phyloP scores from a whole-genome alignment of 92 coral and sea anemone genomes.

The Pocillopora grandis region DNA sequence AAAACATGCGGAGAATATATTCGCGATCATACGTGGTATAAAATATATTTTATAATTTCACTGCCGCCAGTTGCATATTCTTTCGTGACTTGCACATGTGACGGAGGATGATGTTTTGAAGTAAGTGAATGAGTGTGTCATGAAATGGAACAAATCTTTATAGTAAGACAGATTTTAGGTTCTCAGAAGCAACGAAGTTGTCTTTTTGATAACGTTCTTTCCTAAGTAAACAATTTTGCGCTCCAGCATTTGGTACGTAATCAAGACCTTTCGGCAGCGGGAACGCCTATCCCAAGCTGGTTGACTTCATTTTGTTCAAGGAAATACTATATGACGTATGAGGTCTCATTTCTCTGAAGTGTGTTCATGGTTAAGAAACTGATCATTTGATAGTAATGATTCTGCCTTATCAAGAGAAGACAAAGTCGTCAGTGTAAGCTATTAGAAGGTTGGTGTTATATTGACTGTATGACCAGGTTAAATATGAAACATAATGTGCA shows the following conservation, averaged over 20 bases:
- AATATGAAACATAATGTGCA: no score
- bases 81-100: constrained; percentile 6
- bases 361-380: not conserved
- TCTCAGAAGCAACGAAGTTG: not conserved
- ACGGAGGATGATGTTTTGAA: not conserved
- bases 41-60: no score
- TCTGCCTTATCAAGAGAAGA: no score
- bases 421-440: no score
- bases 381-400: no score
- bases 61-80: no score
- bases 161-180: not conserved
- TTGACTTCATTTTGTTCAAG: not conserved
- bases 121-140: constrained; percentile 3
- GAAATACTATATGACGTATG: not conserved
- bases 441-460: no score
- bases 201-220: not conserved
- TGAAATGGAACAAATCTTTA: not conserved
- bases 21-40: no score
- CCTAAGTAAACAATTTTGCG: not conserved
- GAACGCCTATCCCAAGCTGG: not conserved
- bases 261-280: not conserved
- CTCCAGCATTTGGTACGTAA: not conserved
- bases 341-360: not conserved
- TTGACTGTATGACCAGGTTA: no score
- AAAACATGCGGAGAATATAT: no score